These are phyloP conservation scores for Psittacula derbiana DNA, from an alignment of 2,797 vertebrate genomes.

Conservation along the genomic window DNA sequence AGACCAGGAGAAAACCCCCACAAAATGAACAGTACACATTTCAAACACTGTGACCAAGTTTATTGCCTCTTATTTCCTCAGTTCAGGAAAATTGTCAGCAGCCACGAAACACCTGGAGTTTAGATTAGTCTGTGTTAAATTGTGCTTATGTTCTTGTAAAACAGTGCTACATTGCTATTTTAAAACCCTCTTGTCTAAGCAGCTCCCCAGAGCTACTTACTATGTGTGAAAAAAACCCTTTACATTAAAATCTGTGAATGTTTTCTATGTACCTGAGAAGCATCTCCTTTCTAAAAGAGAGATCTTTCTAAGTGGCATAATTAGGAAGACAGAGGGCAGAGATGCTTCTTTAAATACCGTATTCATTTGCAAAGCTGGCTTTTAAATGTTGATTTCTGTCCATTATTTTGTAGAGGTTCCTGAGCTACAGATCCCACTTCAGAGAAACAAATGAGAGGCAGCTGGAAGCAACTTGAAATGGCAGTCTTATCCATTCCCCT, in stretches of 20 bases:
- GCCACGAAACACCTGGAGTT: slow-evolving; percentile 53
- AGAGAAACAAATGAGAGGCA: background rate
- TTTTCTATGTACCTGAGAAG: background rate
- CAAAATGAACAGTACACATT: slow-evolving; percentile 35
- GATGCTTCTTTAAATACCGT: background rate
- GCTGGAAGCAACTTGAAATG: background rate
- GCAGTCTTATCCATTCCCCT: background rate
- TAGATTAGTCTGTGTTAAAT: slow-evolving; percentile 34
- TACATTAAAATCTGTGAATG: background rate
- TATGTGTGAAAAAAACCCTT: background rate
- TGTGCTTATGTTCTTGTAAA: slow-evolving; percentile 55
- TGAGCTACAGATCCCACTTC: background rate
- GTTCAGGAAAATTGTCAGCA: slow-evolving; percentile 34
- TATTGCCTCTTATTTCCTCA: slow-evolving; percentile 20
- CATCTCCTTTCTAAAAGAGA: background rate
- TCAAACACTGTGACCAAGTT: background rate
- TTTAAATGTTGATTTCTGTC: background rate
- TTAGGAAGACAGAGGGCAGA: background rate
- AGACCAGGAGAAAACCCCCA: background rate
- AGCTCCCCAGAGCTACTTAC: background rate
- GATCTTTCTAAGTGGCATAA: background rate
- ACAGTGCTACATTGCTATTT: background rate
- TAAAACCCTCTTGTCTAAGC: background rate
- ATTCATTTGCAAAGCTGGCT: background rate
- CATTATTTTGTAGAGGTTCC: background rate